Conservation (phyloP, 2,797 vertebrate species). For the Semaprochilodus insignis region DNA sequence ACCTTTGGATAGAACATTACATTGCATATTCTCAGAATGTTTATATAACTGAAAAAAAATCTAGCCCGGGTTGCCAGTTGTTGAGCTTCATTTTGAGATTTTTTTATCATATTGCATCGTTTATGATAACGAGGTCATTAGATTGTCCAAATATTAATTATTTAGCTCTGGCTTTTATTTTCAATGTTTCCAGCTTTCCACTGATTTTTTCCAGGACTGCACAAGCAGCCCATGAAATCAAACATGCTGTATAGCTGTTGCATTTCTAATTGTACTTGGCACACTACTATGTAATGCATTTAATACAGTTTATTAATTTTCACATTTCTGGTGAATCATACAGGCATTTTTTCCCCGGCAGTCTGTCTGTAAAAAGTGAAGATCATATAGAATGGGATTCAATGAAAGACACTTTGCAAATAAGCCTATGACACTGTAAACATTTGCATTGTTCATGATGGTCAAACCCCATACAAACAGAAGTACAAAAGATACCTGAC, state of each 20-base stretch:
- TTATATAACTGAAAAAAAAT: too few species aligned
- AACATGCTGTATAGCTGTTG: background rate
- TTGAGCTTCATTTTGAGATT: too few species aligned
- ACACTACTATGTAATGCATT: background rate
- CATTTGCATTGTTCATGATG: background rate
- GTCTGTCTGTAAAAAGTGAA: background rate
- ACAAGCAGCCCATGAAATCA: background rate
- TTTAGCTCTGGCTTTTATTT: too few species aligned
- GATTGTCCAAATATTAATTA: too few species aligned
- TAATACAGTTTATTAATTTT: conserved; percentile 10
- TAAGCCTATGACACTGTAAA: background rate
- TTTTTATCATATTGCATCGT: too few species aligned
- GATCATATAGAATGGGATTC: conserved; percentile 24
- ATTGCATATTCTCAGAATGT: too few species aligned
- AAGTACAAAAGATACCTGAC: conserved; percentile 10
- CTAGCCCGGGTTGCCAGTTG: too few species aligned
- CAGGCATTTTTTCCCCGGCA: background rate
- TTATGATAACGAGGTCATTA: too few species aligned
- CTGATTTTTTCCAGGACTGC: too few species aligned
- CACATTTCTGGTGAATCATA: conserved; percentile 3
- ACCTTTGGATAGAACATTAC: too few species aligned
- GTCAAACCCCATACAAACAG: background rate
- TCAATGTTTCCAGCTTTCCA: too few species aligned
- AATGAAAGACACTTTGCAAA: conserved; percentile 8
- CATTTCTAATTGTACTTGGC: background rate